phyloP scores from a whole-genome alignment of 2,888 invertebrate species.

The Pilophorus perplexus region DNA sequence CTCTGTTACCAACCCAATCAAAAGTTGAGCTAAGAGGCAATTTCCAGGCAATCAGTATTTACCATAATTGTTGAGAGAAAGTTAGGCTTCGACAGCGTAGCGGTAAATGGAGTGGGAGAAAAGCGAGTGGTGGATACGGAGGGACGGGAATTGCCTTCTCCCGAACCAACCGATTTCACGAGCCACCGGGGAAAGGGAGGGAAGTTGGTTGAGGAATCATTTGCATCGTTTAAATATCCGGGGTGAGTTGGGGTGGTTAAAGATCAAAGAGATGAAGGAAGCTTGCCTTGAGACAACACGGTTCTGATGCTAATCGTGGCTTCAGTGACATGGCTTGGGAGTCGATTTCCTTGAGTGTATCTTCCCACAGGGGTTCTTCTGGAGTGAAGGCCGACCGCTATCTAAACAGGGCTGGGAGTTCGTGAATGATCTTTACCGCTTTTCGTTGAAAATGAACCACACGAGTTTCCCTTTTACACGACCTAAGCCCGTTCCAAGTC shows the following conservation, averaged over 20 bases:
- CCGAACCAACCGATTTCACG: conserved; percentile 35
- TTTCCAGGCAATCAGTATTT: conserved; percentile 46
- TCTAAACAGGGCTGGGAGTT: conserved; percentile 2
- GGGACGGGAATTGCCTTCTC: conserved; percentile 39
- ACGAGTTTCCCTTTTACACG: too few relatives aligned
- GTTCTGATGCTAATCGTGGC: conserved; percentile 38
- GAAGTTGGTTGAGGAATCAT: conserved; percentile 41
- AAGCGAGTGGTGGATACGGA: too few relatives aligned
- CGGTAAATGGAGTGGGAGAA: conserved; percentile 31
- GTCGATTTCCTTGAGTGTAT: conserved; percentile 28
- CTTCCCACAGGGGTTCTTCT: not conserved
- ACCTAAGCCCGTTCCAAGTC: too few relatives aligned
- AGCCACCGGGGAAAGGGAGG: conserved; percentile 14
- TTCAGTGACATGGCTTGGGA: conserved; percentile 35
- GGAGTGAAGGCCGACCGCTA: not conserved
- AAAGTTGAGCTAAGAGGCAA: conserved; percentile 44
- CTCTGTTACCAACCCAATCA: conserved; percentile 41
- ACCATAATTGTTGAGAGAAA: conserved; percentile 44
- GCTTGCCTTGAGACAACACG: conserved; percentile 37
- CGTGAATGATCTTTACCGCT: conserved; percentile 1
- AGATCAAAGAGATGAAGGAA: conserved; percentile 28
- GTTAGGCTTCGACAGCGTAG: conserved; percentile 25
- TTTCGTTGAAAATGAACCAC: too few relatives aligned
- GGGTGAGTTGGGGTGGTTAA: conserved; percentile 3
- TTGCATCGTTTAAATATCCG: conserved; percentile 44